Evolutionary conservation across 2,797 vertebrate genomes (phyloP).

Genomic region (Phoeniculus purpureus): DNA sequence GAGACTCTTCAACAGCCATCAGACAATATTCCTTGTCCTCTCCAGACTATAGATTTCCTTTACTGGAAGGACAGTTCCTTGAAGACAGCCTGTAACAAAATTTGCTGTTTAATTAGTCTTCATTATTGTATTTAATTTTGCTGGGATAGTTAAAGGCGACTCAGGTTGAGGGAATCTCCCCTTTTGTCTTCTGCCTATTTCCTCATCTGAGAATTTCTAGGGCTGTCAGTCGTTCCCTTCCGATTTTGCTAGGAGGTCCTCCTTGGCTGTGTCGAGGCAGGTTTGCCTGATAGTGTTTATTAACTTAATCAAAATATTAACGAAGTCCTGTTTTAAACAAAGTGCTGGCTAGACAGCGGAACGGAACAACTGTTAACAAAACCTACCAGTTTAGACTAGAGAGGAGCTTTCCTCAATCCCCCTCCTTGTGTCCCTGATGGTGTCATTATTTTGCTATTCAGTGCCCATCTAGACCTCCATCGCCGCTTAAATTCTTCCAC

Average conservation of each 20-base stretch:
- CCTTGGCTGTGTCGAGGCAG: constrained; percentile 2
- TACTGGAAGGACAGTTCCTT: constrained; percentile 18
- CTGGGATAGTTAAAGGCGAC: not conserved
- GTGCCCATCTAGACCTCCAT: not conserved
- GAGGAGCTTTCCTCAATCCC: not conserved
- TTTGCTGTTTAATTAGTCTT: constrained; percentile 49
- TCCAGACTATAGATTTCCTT: constrained; percentile 30
- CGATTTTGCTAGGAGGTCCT: constrained; percentile 35
- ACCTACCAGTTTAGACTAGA: not conserved
- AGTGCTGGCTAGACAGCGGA: constrained; percentile 24
- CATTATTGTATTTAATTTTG: constrained; percentile 53
- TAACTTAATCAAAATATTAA: constrained; percentile 62
- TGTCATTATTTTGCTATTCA: constrained; percentile 18
- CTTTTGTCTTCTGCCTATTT: not conserved
- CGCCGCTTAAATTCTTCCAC: not conserved
- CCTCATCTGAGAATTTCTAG: not conserved
- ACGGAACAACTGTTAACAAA: constrained; percentile 59
- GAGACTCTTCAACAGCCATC: not conserved
- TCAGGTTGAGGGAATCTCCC: not conserved
- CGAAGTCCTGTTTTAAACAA: constrained; percentile 60
- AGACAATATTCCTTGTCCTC: constrained; percentile 11
- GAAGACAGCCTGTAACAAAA: constrained; percentile 33
- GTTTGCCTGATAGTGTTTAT: constrained; percentile 57
- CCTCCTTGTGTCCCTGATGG: constrained; percentile 19
- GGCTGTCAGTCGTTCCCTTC: not conserved